Percentiles rank a stretch among this genome's conserved stretches.
Conservation (phyloP, 2,888 invertebrate genomes). For the Rhimphoctona megacephalus region DNA sequence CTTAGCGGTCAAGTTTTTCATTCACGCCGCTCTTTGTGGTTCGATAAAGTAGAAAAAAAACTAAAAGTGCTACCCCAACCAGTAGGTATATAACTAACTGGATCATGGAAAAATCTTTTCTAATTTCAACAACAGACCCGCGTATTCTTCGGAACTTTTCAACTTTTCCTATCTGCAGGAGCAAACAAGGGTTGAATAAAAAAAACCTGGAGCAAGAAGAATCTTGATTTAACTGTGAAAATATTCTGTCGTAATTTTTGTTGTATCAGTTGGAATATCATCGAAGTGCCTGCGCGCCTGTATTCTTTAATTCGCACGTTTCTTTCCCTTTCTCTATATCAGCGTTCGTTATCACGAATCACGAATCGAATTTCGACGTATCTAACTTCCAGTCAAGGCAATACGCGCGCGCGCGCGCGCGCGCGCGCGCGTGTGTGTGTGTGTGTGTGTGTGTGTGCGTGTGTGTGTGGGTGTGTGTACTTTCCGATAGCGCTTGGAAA, state of each 20-base stretch:
- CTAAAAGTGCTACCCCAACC: neutral
- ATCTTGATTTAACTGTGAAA: neutral
- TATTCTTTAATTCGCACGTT: neutral
- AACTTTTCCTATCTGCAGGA: neutral
- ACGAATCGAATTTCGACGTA: slow-evolving; percentile 64
- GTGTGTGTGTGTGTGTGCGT: neutral
- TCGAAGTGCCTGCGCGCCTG: neutral
- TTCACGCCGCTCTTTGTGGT: neutral
- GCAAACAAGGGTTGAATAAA: neutral
- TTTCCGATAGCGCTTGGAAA: slow-evolving; percentile 14
- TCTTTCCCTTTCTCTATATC: slow-evolving; percentile 6
- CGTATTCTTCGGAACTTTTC: neutral
- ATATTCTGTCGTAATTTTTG: neutral
- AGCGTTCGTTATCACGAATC: slow-evolving; percentile 49
- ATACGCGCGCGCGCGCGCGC: neutral
- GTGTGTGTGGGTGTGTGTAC: slow-evolving; percentile 9
- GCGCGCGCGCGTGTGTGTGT: too few relatives aligned
- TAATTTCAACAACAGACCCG: neutral
- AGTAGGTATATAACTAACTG: neutral
- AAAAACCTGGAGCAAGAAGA: neutral
- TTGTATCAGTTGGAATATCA: neutral
- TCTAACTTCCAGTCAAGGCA: slow-evolving; percentile 41
- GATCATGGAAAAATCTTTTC: slow-evolving; percentile 6
- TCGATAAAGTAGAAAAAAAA: neutral
- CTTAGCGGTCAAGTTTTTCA: neutral